Conservation (phyloP, 2,113 vertebrate species). For the Stigmatopora nigra region DNA sequence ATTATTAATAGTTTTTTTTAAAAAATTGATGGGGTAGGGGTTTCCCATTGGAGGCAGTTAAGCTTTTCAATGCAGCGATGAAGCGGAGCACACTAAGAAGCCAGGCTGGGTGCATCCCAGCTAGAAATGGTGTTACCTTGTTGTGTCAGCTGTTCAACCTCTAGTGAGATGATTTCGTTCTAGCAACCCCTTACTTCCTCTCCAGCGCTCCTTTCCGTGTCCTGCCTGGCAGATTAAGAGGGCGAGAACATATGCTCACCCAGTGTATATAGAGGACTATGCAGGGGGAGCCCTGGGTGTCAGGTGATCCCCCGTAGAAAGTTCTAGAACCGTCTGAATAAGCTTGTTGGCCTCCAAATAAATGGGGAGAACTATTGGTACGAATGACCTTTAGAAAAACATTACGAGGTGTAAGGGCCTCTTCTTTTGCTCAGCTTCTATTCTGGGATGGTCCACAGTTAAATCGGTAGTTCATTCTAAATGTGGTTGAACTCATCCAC, state of each 20-base stretch:
- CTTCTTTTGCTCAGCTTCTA: slow-evolving; percentile 2
- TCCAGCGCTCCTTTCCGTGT: slow-evolving; percentile 39
- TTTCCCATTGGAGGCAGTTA: slow-evolving; percentile 13
- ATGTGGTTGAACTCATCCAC: neutral
- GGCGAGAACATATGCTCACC: slow-evolving; percentile 34
- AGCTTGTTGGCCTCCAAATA: neutral
- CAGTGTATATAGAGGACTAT: slow-evolving; percentile 51
- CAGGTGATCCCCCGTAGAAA: slow-evolving; percentile 67
- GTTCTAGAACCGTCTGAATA: slow-evolving; percentile 52
- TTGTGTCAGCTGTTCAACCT: slow-evolving; percentile 45
- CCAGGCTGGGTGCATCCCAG: slow-evolving; percentile 32
- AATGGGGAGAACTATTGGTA: slow-evolving; percentile 1
- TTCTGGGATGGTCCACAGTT: neutral
- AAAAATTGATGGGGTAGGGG: neutral
- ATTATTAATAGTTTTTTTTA: neutral
- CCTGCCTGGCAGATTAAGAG: slow-evolving; percentile 50
- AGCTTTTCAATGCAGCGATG: slow-evolving; percentile 39
- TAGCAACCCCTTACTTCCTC: slow-evolving; percentile 29
- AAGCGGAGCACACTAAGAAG: slow-evolving; percentile 38
- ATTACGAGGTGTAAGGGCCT: neutral
- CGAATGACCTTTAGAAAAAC: neutral
- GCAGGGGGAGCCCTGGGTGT: slow-evolving; percentile 51
- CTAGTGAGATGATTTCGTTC: slow-evolving; percentile 35
- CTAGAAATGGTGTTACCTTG: slow-evolving; percentile 62
- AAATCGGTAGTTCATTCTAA: neutral